phyloP scores from a whole-genome alignment of 1,140 invertebrate species.

The Calliopsis andreniformis region DNA sequence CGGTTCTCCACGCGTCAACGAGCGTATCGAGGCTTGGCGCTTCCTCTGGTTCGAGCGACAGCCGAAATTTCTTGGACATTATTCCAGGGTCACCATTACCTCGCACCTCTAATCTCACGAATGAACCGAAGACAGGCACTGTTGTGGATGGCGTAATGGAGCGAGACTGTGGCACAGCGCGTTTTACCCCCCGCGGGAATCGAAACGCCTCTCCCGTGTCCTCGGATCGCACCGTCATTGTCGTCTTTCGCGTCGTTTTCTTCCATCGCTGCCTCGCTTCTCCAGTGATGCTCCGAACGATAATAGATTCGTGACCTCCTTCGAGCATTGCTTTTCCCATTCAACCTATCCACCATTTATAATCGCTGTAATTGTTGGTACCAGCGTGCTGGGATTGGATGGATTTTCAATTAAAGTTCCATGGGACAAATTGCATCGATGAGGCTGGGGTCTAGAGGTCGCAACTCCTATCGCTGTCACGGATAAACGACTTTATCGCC shows the following conservation, averaged over 20 bases:
- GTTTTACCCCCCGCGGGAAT: conserved; percentile 69
- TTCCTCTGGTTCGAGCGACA: no score
- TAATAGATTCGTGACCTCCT: conserved; percentile 58
- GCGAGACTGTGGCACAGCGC: conserved; percentile 28
- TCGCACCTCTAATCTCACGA: conserved; percentile 44
- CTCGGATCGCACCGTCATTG: conserved; percentile 70
- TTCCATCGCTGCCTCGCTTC: conserved; percentile 20
- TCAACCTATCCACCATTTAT: no score
- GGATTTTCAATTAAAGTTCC: not conserved
- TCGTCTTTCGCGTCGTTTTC: conserved; percentile 24
- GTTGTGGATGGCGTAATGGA: conserved; percentile 37
- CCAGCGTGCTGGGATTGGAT: not conserved
- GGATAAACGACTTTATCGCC: not conserved
- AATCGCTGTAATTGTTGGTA: no score
- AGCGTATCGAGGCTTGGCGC: not conserved
- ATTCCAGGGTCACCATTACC: conserved; percentile 8
- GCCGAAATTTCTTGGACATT: no score
- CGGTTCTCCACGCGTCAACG: not conserved
- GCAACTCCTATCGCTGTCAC: not conserved
- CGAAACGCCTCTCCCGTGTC: conserved; percentile 78
- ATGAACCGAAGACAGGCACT: conserved; percentile 17
- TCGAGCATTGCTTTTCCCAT: not conserved
- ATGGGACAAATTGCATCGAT: conserved; percentile 1
- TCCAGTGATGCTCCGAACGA: conserved; percentile 42
- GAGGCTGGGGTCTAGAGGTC: not conserved